Evolutionary conservation across 1,140 invertebrate genomes (phyloP), one percentile per base, ranked within the genome.

Genomic region (Aphidius ervi): DNA sequence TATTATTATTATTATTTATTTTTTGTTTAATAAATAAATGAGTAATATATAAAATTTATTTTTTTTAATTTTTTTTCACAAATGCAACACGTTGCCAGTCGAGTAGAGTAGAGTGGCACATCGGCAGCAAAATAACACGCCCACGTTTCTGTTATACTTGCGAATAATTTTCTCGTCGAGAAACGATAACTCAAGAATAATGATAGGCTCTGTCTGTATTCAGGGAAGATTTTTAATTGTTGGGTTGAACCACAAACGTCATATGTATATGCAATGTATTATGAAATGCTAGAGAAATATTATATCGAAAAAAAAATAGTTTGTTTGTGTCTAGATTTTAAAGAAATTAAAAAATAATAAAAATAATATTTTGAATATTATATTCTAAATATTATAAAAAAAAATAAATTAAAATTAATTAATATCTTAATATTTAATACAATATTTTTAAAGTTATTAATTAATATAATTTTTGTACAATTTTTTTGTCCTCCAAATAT

Each of bases 121-220:
- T 55, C 20, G 61, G 56, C 56, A 58, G 39, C 40, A 50, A 45
- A 31, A 55, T 57, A 60, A 63, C 54, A 63, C 56, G 61, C 61
- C 56, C 56, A 40, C 45, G 8, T 56, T 58, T 47, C 50, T 53
- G 41, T 57, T 49, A 49, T 57, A 55, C 42, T 62, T 49, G 62
- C 57, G 56, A 55, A 62, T 60, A 59, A 61, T 59, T 59, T 43
- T 46, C 54, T 45, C 62, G 62, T 56, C 58, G 59, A 65, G 70
- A 72, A 73, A 74, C 73, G 70, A 75, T 75, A 75, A 75, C 72
- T 75, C 72, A 70, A 67, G 67, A 72, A 75, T 75, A 75, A 75
- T 75, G 68, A 70, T 70, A 74, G 70, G 70, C 23, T 71, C 71
- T 68, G 68, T 70, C 65, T 68, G 43, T 59, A 41, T 61, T 56